Evolutionary conservation across 1,140 invertebrate genomes (phyloP).

Genomic region (Papilio helenus): DNA sequence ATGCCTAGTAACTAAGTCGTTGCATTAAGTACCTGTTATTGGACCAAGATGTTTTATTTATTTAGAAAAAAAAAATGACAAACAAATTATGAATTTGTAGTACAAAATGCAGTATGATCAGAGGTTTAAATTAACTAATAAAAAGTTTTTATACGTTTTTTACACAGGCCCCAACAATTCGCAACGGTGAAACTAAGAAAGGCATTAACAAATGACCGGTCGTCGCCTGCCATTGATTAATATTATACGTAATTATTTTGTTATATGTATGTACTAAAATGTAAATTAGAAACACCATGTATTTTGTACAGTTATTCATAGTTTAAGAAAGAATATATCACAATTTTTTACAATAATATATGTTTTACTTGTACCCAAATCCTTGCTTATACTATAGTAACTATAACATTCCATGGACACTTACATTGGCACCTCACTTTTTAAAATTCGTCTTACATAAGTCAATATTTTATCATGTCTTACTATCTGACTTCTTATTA

Average conservation of each 20-base stretch:
- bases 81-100: not conserved
- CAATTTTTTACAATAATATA: constrained; percentile 77
- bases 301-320: constrained; percentile 83
- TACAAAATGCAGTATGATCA: not conserved
- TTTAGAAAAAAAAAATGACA: not conserved
- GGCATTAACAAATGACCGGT: constrained; percentile 93
- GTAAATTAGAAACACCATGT: constrained; percentile 62
- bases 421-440: no score
- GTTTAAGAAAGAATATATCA: constrained; percentile 83
- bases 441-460: no score
- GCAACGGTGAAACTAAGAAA: constrained; percentile 93
- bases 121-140: not conserved
- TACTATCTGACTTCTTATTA: no score
- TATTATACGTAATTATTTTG: constrained; percentile 75
- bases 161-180: constrained; percentile 90
- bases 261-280: constrained; percentile 64
- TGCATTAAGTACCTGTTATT: constrained; percentile 30
- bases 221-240: constrained; percentile 88
- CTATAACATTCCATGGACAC: not conserved
- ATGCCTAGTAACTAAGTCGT: constrained; percentile 14
- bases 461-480: no score
- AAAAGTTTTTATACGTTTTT: constrained; percentile 53
- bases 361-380: constrained; percentile 59
- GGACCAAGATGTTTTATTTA: constrained; percentile 30
- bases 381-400: no score